Evolutionary conservation across 2,797 vertebrate genomes (phyloP).

Genomic region (Hybognathus amarus): DNA sequence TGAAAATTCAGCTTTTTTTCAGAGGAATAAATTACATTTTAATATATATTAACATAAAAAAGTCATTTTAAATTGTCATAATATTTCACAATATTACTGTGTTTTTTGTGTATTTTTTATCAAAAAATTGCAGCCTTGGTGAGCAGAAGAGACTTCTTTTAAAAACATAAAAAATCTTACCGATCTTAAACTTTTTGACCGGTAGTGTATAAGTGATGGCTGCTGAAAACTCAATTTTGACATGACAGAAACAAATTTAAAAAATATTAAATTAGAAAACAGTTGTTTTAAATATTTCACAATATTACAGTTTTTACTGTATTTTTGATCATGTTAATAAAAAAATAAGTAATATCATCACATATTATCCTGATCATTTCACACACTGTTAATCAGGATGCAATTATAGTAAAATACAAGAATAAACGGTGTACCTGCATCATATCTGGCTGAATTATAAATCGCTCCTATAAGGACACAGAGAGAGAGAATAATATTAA

Average conservation of each 20-base stretch:
- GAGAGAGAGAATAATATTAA: background rate
- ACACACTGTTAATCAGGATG: background rate
- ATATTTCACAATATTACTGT: no score
- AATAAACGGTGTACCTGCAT: conserved; percentile 85
- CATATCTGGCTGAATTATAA: conserved; percentile 90
- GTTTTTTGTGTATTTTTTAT: no score
- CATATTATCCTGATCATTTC: background rate
- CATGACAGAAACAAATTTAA: background rate
- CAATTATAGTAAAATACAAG: background rate
- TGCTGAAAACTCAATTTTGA: background rate
- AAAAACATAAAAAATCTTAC: no score
- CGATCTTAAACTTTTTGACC: no score
- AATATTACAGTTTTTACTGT: background rate
- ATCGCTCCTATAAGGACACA: conserved; percentile 72
- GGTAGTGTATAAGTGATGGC: no score
- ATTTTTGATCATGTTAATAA: background rate
- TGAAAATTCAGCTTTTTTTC: no score
- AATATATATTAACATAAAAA: no score
- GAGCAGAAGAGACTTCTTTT: no score
- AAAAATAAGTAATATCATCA: background rate
- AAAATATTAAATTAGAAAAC: background rate
- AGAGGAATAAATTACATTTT: no score
- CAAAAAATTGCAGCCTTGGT: no score
- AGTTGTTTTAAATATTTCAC: background rate
- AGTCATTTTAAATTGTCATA: no score